Evolutionary conservation across 2,888 invertebrate species (phyloP), one percentile per base, ranked within the genome.

Genomic region (Hypsopygia costalis): DNA sequence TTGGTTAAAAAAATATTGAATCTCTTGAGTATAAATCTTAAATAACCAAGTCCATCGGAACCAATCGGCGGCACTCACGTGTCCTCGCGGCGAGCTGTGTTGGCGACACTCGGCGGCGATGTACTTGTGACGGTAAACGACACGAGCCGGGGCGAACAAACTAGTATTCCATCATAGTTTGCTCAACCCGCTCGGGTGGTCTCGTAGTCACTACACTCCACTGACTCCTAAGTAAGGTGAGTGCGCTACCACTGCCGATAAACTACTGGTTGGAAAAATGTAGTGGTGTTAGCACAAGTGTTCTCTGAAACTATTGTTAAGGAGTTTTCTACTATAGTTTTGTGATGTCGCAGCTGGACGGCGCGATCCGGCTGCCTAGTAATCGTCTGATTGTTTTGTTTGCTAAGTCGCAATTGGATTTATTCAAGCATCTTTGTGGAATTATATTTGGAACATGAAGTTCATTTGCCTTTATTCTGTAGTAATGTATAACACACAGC

Each of bases 61-160:
- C 64, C 57, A 68, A 65, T 63, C 57, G 55, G 49, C 49, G 49
- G 46, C 37, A 48, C 51, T 60, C 62, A 66, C 70, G 65, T 62
- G 69, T 60, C 48, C 48, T 37, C 42, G 28, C 1, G 11, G n/a
- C 29, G 39, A 42, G 49, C 38, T 41, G 35, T 9, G 44, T 47
- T 44, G 55, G 27, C 41, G 55, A 34, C n/a, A 27, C 34, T 47
- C 37, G 40, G 33, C 34, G 61, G 36, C 30, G 62, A 41, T 34
- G 53, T 30, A 56, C 35, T 35, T 41, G 64, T 79, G 81, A 73
- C 75, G 65, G 66, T 55, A 66, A 62, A 64, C 86, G 82, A 89
- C 89, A 81, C 89, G 89, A 89, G 88, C 85, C 87, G 88, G 87
- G 89, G 89, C 89, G 89, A 89, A 89, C 89, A 89, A 89, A 89